Evolutionary conservation across 2,113 vertebrate species (phyloP).

Genomic region (Diphyllodes magnificus): DNA sequence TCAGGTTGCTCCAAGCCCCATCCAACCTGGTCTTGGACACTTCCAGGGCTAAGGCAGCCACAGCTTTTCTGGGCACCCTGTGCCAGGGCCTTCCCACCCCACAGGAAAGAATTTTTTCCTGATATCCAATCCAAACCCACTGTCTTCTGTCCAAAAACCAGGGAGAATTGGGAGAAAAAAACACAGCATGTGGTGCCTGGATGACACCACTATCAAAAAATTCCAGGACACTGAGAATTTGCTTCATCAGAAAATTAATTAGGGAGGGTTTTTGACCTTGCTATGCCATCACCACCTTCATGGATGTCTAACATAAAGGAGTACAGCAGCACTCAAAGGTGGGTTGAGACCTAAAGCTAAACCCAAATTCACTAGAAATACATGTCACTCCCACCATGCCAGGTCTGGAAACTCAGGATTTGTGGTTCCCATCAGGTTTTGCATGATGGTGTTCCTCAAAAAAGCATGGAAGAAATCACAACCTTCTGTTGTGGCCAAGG

Average conservation of each 20-base stretch:
- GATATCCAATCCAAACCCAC: neutral
- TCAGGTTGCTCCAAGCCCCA: fast-evolving
- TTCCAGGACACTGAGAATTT: neutral
- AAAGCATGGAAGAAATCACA: neutral
- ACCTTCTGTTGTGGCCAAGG: neutral
- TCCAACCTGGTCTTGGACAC: neutral
- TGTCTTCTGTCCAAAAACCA: neutral
- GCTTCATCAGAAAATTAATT: neutral
- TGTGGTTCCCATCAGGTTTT: neutral
- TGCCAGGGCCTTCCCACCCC: neutral
- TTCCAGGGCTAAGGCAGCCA: neutral
- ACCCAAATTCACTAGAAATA: neutral
- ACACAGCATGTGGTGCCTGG: neutral
- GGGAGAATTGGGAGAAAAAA: neutral
- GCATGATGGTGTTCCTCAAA: neutral
- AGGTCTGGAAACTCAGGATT: neutral
- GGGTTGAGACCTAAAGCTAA: neutral
- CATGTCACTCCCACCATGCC: neutral
- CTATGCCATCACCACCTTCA: neutral
- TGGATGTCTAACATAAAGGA: neutral
- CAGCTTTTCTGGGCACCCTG: neutral
- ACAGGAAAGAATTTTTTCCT: neutral
- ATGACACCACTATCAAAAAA: neutral
- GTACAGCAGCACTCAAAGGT: neutral
- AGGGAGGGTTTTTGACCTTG: neutral